A percentile compares a stretch with the other conserved stretches of the same genome.
phyloP scores from a whole-genome alignment of 2,888 invertebrate species.

The Carpatolechia fugitivella region DNA sequence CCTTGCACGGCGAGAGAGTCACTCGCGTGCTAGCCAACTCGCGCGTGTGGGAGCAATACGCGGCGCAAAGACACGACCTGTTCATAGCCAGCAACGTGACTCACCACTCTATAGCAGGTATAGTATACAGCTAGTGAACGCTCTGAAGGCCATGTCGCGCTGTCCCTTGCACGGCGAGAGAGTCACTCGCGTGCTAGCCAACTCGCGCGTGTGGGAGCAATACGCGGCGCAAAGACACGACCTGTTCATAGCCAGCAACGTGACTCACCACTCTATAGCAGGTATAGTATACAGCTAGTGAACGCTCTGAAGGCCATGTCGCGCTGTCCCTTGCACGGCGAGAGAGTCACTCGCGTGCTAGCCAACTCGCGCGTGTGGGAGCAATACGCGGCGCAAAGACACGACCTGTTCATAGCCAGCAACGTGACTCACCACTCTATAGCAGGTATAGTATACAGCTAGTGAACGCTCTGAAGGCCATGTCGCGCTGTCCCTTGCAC shows the following conservation, averaged over 20 bases:
- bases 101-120: conserved; percentile 85
- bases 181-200: no score
- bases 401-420: conserved; percentile 96
- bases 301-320: no score
- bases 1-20: not conserved
- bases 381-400: conserved; percentile 96
- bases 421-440: conserved; percentile 70
- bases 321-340: not conserved
- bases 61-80: conserved; percentile 96
- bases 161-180: not conserved
- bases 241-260: conserved; percentile 90
- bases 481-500: not conserved
- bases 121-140: no score
- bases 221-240: conserved; percentile 98
- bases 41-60: conserved; percentile 94
- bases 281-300: conserved; percentile 81
- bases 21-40: not conserved
- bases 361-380: conserved; percentile 83
- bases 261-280: conserved; percentile 79
- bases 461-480: not conserved
- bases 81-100: conserved; percentile 86
- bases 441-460: conserved; percentile 78
- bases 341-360: no score
- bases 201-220: conserved; percentile 88
- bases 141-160: no score